phyloP scores from a whole-genome alignment of 1,140 invertebrate genomes.

The Drosophila equinoxialis region DNA sequence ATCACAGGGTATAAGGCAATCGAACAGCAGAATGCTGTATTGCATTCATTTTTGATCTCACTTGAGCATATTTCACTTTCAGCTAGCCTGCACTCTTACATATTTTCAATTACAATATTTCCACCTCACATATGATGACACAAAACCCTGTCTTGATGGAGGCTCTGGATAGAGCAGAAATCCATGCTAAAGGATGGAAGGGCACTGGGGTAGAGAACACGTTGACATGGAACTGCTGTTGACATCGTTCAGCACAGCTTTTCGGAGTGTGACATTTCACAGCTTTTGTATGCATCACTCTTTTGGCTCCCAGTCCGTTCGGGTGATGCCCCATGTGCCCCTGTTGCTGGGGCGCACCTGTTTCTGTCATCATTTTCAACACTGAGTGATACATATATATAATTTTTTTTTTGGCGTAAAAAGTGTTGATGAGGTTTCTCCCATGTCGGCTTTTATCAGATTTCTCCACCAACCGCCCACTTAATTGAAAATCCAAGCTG shows the following conservation, averaged over 20 bases:
- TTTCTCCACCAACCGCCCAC: constrained; percentile 2
- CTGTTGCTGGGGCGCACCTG: background rate
- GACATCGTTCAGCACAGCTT: constrained; percentile 64
- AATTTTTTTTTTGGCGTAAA: background rate
- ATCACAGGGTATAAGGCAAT: background rate
- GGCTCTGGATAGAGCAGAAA: background rate
- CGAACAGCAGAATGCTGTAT: background rate
- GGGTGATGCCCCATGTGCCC: background rate
- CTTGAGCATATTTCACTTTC: constrained; percentile 3
- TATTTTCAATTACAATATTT: constrained; percentile 20
- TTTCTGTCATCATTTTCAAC: constrained; percentile 47
- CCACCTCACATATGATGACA: constrained; percentile 17
- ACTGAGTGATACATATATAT: constrained; percentile 36
- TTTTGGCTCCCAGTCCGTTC: background rate
- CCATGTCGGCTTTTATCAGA: background rate
- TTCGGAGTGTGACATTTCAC: constrained; percentile 52
- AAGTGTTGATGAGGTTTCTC: background rate
- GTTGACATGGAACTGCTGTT: constrained; percentile 46
- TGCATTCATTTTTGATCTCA: background rate
- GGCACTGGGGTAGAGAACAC: background rate
- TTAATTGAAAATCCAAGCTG: constrained; percentile 66
- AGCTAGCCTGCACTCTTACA: background rate
- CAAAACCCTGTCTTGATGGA: background rate
- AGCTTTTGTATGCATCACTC: constrained; percentile 27
- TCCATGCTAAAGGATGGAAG: background rate